A percentile compares a stretch with the other conserved stretches of the same genome.
Evolutionary conservation across 2,113 vertebrate species (phyloP).

Genomic region (Anoura caudifer): DNA sequence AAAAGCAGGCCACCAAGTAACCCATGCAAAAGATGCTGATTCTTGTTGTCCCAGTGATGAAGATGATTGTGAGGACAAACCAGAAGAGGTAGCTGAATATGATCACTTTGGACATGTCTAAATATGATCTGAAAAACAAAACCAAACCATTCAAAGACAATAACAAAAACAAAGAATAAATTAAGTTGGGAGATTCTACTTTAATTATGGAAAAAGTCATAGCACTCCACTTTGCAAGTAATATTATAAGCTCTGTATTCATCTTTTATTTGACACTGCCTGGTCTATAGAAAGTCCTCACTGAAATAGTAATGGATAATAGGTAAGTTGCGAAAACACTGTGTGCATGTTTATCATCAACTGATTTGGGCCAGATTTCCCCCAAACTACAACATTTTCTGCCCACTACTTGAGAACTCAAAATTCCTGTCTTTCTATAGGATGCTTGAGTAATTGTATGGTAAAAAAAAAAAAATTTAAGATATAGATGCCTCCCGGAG

Average conservation of each 20-base stretch:
- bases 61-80: conserved; percentile 99
- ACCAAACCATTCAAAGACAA: neutral
- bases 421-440: neutral
- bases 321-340: neutral
- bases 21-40: conserved; percentile 99
- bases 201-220: neutral
- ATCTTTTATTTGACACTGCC: neutral
- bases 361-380: neutral
- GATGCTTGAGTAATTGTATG: neutral
- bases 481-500: neutral
- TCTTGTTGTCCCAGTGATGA: conserved; percentile 97
- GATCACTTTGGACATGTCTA: conserved; percentile 98
- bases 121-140: conserved; percentile 89
- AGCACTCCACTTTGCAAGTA: neutral
- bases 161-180: neutral
- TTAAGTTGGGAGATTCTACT: neutral
- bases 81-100: conserved; percentile 99
- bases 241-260: too few species aligned
- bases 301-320: neutral
- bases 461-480: conserved; percentile 27
- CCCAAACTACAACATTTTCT: neutral
- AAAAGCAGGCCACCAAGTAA: conserved; percentile 98
- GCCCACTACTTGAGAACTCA: neutral
- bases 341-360: fast-evolving
- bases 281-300: neutral